Conservation (phyloP, 2,113 vertebrate species). For the Phrynosoma platyrhinos region DNA sequence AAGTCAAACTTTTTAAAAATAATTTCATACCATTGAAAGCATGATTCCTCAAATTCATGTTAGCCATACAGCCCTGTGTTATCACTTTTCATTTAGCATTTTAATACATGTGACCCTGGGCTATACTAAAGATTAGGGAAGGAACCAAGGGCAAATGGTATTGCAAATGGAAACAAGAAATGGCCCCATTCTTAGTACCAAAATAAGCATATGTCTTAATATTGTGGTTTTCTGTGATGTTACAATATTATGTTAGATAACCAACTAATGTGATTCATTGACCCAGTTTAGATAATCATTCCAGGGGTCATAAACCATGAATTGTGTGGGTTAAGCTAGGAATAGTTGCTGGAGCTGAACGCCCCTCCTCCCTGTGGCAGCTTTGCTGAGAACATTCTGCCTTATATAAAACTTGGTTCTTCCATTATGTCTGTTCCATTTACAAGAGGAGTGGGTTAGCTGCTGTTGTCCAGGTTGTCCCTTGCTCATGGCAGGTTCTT, state of each 20-base stretch:
- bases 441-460: no score
- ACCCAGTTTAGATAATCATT: background rate
- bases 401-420: background rate
- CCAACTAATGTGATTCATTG: background rate
- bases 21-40: background rate
- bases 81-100: background rate
- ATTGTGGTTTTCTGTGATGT: background rate
- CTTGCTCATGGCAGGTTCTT: no score
- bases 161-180: background rate
- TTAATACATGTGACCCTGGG: background rate
- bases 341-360: background rate
- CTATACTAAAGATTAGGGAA: no score
- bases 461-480: no score
- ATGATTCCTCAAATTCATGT: no score
- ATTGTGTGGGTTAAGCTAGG: no score
- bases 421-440: background rate
- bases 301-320: background rate
- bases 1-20: background rate
- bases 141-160: background rate
- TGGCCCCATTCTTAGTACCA: background rate
- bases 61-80: background rate
- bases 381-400: background rate
- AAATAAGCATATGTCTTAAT: background rate
- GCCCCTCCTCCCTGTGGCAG: background rate
- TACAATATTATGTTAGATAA: background rate